A percentile compares a stretch with the other conserved stretches of the same genome.
These are phyloP conservation scores for Rhopalosiphum nymphaeae DNA, from an alignment of 2,888 invertebrate genomes.

Conservation along the genomic window DNA sequence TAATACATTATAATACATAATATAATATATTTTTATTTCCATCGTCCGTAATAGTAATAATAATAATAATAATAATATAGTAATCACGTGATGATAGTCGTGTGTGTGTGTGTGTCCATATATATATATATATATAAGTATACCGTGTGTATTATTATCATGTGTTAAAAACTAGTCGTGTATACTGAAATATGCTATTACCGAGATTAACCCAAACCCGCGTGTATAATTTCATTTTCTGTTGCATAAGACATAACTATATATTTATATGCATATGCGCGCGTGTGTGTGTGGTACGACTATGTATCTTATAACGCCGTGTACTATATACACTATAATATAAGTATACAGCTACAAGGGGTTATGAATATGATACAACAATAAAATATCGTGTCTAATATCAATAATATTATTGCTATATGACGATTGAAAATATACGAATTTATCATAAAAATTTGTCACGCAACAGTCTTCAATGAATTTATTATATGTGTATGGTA, in stretches of 20 bases:
- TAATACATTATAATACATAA: too few species aligned
- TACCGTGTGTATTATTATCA: neutral
- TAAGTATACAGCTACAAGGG: neutral
- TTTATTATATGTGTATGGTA: neutral
- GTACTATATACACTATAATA: neutral
- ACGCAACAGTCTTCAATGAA: neutral
- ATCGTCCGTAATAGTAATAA: neutral
- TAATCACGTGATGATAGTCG: constrained; percentile 6
- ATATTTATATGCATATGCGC: neutral
- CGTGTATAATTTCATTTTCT: constrained; percentile 22
- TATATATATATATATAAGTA: neutral
- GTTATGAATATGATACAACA: neutral
- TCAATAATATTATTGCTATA: neutral
- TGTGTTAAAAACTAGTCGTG: constrained; percentile 21
- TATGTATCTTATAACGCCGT: neutral
- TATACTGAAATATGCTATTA: constrained; percentile 2
- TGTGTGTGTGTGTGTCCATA: neutral
- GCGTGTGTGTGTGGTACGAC: neutral
- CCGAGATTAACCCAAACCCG: neutral
- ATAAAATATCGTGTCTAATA: neutral
- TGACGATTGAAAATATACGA: neutral
- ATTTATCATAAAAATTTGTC: neutral
- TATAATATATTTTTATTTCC: neutral
- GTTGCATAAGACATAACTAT: neutral
- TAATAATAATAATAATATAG: neutral